Conservation (phyloP, 2,113 vertebrate genomes). For the Ophthalmolycus amberensis region DNA sequence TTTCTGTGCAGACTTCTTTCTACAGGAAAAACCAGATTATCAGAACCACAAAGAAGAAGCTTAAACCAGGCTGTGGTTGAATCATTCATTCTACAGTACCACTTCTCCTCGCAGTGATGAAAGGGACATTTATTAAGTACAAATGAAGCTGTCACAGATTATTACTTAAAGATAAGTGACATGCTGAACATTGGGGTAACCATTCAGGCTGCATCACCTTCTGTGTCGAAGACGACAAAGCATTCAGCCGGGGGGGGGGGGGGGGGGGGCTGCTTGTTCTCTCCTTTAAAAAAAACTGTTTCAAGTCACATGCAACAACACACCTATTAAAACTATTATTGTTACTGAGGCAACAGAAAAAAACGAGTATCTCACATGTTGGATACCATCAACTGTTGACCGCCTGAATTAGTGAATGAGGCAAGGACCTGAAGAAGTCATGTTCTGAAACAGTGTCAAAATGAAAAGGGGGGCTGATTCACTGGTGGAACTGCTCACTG, state of each 20-base stretch:
- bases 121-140: slow-evolving; percentile 28
- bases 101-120: not conserved
- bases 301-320: not conserved
- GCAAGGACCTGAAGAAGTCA: not conserved
- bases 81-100: slow-evolving; percentile 2
- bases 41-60: not conserved
- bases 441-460: slow-evolving; percentile 1
- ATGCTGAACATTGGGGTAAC: slow-evolving; percentile 42
- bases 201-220: slow-evolving; percentile 18
- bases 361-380: not conserved
- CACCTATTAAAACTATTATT: not conserved
- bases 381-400: not conserved
- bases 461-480: not conserved
- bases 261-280: not conserved
- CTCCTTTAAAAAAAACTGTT: not conserved
- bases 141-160: slow-evolving; percentile 57
- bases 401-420: not conserved
- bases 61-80: not conserved
- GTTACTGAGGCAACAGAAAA: not conserved
- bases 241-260: not conserved
- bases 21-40: not conserved
- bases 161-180: slow-evolving; percentile 57
- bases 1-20: not conserved
- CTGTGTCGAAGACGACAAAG: slow-evolving; percentile 19
- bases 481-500: slow-evolving; percentile 17